Conservation (phyloP, 2,888 invertebrate species). For the Lysandra bellargus region DNA sequence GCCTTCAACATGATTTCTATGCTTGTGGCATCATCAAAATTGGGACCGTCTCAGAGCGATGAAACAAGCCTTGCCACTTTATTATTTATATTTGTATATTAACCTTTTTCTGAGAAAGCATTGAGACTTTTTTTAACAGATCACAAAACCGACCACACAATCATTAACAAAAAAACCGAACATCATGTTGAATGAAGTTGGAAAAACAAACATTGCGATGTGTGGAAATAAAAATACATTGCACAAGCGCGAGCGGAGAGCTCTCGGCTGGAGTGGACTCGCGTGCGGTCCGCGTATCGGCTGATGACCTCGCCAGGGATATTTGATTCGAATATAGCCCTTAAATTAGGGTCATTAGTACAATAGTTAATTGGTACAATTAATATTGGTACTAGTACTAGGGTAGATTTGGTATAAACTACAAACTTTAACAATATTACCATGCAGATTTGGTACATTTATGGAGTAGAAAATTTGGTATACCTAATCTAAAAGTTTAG, state of each 20-base stretch:
- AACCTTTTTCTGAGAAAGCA: no score
- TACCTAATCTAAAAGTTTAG: background rate
- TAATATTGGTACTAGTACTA: background rate
- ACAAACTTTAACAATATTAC: background rate
- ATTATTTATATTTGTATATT: no score
- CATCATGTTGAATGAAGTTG: background rate
- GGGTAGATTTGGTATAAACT: background rate
- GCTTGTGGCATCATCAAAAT: no score
- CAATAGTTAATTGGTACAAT: background rate
- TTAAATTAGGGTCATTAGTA: background rate
- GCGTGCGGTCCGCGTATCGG: conserved; percentile 40
- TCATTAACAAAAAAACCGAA: background rate
- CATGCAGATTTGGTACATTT: background rate
- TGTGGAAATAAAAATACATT: conserved; percentile 32
- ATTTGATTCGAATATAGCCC: background rate
- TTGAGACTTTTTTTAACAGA: no score
- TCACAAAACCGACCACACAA: conserved; percentile 6
- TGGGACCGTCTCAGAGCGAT: no score
- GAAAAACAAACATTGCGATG: conserved; percentile 10
- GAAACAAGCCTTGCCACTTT: no score
- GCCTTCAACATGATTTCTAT: no score
- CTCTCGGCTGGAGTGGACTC: conserved; percentile 34
- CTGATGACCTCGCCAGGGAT: conserved; percentile 36
- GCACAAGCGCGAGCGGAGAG: conserved; percentile 28
- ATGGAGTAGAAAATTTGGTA: no score